These are phyloP conservation scores for Zootoca vivipara DNA, from an alignment of 2,113 vertebrate genomes.

Conservation along the genomic window DNA sequence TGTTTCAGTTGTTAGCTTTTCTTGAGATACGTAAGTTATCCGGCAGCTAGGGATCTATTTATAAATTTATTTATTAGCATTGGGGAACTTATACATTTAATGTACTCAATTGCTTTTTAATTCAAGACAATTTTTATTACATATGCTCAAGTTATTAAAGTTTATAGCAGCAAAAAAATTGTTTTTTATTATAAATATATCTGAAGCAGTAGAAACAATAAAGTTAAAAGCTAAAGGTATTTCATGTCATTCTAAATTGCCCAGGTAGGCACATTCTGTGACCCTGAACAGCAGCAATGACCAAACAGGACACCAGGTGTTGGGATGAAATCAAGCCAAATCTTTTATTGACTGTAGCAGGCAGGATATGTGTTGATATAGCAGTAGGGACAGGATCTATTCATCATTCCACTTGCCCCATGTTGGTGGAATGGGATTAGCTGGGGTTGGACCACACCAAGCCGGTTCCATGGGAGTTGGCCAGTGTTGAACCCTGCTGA, in stretches of 20 bases:
- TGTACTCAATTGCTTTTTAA: not conserved
- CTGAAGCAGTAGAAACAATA: slow-evolving; percentile 33
- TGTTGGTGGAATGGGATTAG: too few relatives aligned
- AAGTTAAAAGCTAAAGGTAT: not conserved
- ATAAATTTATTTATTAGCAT: not conserved
- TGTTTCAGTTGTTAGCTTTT: not conserved
- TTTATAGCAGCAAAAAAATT: slow-evolving; percentile 13
- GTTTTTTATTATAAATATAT: slow-evolving; percentile 40
- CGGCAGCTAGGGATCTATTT: not conserved
- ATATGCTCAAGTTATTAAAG: slow-evolving; percentile 32
- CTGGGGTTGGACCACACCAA: too few relatives aligned
- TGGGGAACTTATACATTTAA: not conserved
- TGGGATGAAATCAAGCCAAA: too few relatives aligned
- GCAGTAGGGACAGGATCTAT: too few relatives aligned
- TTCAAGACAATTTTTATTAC: not conserved
- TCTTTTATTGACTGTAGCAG: too few relatives aligned
- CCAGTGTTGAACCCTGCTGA: too few relatives aligned
- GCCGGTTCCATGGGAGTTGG: too few relatives aligned
- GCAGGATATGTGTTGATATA: too few relatives aligned
- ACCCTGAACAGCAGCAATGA: too few relatives aligned
- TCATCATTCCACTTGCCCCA: too few relatives aligned
- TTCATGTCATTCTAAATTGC: not conserved
- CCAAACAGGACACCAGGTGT: too few relatives aligned
- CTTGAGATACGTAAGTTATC: not conserved
- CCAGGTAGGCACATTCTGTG: too few relatives aligned